Conservation (phyloP, 2,888 invertebrate species). For the Drosophila putrida region DNA sequence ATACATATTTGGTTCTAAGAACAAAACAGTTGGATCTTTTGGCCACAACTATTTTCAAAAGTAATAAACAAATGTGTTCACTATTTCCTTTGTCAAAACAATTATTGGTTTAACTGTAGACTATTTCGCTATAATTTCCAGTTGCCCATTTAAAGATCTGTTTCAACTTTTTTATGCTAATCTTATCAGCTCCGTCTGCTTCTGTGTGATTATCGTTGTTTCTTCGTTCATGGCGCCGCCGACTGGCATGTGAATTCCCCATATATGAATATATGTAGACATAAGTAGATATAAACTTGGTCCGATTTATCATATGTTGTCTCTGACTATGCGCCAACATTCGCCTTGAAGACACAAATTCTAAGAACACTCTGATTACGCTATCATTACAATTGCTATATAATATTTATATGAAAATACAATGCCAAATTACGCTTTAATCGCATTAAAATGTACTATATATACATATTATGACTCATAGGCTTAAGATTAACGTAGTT, state of each 20-base stretch:
- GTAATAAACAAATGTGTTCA: not conserved
- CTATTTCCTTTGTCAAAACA: not conserved
- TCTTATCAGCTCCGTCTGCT: slow-evolving; percentile 43
- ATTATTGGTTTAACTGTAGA: not conserved
- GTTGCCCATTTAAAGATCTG: slow-evolving; percentile 4
- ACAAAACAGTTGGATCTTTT: no score
- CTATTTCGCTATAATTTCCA: not conserved
- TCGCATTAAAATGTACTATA: not conserved
- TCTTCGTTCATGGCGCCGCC: not conserved
- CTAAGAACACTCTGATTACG: not conserved
- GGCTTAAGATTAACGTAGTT: not conserved
- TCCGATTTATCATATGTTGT: not conserved
- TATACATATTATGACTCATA: not conserved
- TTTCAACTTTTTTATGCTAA: slow-evolving; percentile 31
- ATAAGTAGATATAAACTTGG: no score
- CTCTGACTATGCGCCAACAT: not conserved
- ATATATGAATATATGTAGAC: not conserved
- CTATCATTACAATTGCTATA: not conserved
- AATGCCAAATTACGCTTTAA: not conserved
- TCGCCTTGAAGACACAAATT: not conserved
- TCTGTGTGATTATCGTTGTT: slow-evolving; percentile 7
- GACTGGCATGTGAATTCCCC: slow-evolving; percentile 7
- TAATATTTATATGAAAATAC: not conserved
- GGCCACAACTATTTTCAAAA: no score
- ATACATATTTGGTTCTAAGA: no score